Evolutionary conservation across 2,888 invertebrate species (phyloP), one percentile per base, ranked within the genome.

Genomic region (Hirtodrosophila cameraria): DNA sequence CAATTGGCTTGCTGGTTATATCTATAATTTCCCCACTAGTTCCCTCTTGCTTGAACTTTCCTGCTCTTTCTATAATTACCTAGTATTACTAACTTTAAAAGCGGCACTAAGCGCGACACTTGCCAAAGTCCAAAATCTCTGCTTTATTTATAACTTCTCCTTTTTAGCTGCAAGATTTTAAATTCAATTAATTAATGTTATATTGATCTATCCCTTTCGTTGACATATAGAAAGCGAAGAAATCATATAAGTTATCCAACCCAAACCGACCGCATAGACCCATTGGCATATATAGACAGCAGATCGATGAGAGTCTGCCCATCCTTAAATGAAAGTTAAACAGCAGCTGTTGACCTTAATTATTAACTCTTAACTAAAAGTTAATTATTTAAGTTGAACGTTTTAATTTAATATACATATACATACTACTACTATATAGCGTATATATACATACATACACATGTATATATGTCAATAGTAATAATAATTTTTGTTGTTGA

Each of bases 121-220:
- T 53, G 52, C 49, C 33, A 11, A 33, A 12, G n/a, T 30, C 12
- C 0, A 18, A 50, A 15, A 27, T 33, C 35, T 57, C 12, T 48
- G 45, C 43, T 55, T 43, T 2, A 7, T 30, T 38, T 41, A 6
- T n/a, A n/a, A n/a, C n/a, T n/a, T 12, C 1, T 49, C 16, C 13
- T 36, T 23, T 25, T 35, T 59, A 61, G 60, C n/a, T n/a, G n/a
- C 49, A 45, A 42, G 48, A 41, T 66, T 38, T 46, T 46, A 39
- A 54, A 27, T 58, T 57, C 35, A 45, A 53, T 30, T 69, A 45
- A 75, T 82, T 79, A 59, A 85, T 62, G 76, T 86, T 86, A 58
- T 79, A 78, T 82, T 79, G 76, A 80, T 69, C 66, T 80, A 80
- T 83, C 67, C 75, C 60, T 73, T 63, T 80, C 84, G 73, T 86